Evolutionary conservation across 64 coral and sea anemone species (phyloP).

Genomic region (Acropora yongei): DNA sequence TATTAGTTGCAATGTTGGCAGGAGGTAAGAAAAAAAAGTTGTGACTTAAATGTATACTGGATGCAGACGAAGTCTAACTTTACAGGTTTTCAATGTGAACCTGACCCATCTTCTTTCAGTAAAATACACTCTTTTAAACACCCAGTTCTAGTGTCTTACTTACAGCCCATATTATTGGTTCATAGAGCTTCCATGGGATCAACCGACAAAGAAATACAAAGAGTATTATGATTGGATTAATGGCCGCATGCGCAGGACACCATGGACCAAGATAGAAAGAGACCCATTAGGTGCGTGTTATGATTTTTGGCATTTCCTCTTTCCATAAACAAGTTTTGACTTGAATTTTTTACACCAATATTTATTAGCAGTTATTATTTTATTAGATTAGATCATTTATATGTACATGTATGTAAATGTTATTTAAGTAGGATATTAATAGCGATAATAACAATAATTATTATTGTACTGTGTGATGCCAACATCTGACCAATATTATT

Average conservation of each 20-base stretch:
- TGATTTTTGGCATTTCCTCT: neutral
- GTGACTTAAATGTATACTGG: too few species aligned
- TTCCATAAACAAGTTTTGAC: neutral
- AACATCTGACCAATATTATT: neutral
- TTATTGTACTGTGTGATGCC: neutral
- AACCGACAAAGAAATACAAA: constrained; percentile 82
- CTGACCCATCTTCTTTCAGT: neutral
- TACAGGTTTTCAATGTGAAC: neutral
- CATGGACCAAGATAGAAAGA: constrained; percentile 92
- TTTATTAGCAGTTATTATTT: too few species aligned
- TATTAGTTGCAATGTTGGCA: constrained; percentile 95
- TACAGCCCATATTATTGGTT: neutral
- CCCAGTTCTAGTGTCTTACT: neutral
- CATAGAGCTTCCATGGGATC: constrained; percentile 97
- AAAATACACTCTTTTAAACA: neutral
- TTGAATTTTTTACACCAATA: neutral
- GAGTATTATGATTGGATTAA: constrained; percentile 87
- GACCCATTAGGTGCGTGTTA: constrained; percentile 65
- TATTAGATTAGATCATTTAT: too few species aligned
- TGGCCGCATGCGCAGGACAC: constrained; percentile 71
- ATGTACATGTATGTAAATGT: too few species aligned
- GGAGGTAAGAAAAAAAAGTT: constrained; percentile 62
- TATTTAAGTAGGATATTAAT: too few species aligned
- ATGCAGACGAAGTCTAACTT: too few species aligned
- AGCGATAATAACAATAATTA: too few species aligned